These are phyloP conservation scores for Slavum lentiscoides DNA, from an alignment of 2,888 invertebrate genomes.

Conservation along the genomic window DNA sequence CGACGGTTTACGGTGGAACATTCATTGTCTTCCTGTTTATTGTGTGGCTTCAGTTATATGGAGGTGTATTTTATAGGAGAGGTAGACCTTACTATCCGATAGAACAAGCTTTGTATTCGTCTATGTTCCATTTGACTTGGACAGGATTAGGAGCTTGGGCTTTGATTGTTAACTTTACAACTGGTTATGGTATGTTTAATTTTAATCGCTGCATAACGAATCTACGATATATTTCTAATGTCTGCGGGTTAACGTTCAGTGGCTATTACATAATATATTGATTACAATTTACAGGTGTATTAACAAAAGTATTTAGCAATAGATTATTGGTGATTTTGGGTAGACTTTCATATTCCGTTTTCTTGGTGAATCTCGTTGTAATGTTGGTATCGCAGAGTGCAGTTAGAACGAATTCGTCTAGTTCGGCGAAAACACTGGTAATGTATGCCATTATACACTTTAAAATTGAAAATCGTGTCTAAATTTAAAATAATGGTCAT, in stretches of 20 bases:
- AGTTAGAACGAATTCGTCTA: background rate
- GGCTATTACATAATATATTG: background rate
- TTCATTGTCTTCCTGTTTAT: background rate
- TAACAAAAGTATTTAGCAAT: background rate
- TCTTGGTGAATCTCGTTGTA: conserved; percentile 23
- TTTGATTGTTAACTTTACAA: background rate
- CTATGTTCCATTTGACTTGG: background rate
- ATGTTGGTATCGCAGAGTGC: conserved; percentile 19
- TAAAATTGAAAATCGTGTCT: no score
- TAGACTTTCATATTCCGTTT: conserved; percentile 18
- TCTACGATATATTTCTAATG: no score
- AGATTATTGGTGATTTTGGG: conserved; percentile 16
- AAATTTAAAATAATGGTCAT: no score
- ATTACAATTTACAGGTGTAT: conserved; percentile 9
- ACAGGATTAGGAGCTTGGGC: background rate
- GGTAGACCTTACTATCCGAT: conserved; percentile 12
- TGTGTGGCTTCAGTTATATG: conserved; percentile 11
- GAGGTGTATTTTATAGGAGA: conserved; percentile 3
- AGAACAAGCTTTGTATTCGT: conserved; percentile 30
- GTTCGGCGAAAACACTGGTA: background rate
- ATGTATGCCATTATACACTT: background rate
- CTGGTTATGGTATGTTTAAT: conserved; percentile 25
- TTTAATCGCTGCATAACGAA: background rate
- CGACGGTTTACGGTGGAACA: background rate
- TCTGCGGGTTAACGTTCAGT: background rate